Base-by-base conservation (phyloP, 64 coral and sea anemone genomes). In the Orbicella faveolata region DNA sequence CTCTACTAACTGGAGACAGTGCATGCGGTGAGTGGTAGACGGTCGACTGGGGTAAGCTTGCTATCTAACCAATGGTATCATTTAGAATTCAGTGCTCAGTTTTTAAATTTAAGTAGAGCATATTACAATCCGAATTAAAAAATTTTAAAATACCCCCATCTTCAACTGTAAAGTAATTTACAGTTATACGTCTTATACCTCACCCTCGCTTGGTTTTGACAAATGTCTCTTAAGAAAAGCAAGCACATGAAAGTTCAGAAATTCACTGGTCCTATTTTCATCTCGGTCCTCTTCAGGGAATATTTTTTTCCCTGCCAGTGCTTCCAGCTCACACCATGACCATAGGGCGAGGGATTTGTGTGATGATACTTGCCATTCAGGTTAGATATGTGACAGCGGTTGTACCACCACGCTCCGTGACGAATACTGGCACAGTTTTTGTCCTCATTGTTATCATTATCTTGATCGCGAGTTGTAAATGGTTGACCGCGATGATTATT, bases 301-400 rank as follows among this genome's bases (percentile, higher is more conserved):
- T 68, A 68, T 0, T 68, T 21, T 2, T 1, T 6, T 21, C 0
- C 65, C 23, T 20, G 25, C 65, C 65, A 68, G 65, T 0, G 0
- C 25, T 20, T 25, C 65, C 65, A 68, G 18, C 6, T 68, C 65
- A 68, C 65, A 23, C 65, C 65, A 6, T 20, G 0, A 68, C 4
- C 0, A 3, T 0, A 1, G 21, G 18, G 0, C 0, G 65, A 25
- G 65, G 16, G 65, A 25, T 23, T 23, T 9, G 1, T 0, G 6
- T 68, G 6, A 68, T 3, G 65, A 68, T 68, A 68, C 2, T 25
- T 20, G 1, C 65, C 65, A 68, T 68, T 68, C 21, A 68, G 65
- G 65, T 25, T 68, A 19, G 65, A 68, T 7, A 4, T 20, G 0
- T 6, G 6, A 68, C 65, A 68, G 0, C 3, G 9, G 7, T 25